Evolutionary conservation across 23 tunicate genomes (phyloP).

Genomic region (Pegea sp.): DNA sequence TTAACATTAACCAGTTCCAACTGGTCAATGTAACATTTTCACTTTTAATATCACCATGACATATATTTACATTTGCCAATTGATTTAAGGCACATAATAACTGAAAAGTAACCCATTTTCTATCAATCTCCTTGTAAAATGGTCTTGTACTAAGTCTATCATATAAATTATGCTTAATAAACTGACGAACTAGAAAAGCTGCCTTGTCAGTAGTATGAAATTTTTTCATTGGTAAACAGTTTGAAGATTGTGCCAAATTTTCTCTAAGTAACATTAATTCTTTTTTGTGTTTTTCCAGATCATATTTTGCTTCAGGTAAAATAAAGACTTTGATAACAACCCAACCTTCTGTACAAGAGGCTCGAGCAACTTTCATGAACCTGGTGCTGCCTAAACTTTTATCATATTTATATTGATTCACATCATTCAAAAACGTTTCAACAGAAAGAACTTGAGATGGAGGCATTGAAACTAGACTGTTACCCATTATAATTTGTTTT

Average conservation of each 20-base stretch:
- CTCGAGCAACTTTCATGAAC: constrained; percentile 93
- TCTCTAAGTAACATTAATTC: constrained; percentile 20
- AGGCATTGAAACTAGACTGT: constrained; percentile 63
- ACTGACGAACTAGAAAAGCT: constrained; percentile 48
- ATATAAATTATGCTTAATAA: constrained; percentile 69
- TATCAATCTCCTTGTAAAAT: constrained; percentile 53
- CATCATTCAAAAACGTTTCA: constrained; percentile 73
- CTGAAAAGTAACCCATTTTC: constrained; percentile 85
- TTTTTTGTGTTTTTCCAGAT: constrained; percentile 34
- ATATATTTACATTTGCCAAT: constrained; percentile 47
- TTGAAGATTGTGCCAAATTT: constrained; percentile 41
- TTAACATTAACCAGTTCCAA: constrained; percentile 87
- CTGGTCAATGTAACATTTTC: constrained; percentile 80
- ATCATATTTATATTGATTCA: constrained; percentile 24
- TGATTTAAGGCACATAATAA: constrained; percentile 74
- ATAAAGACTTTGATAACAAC: constrained; percentile 87
- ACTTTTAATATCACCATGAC: constrained; percentile 95
- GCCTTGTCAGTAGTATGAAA: constrained; percentile 41
- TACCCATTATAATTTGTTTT: too few relatives aligned
- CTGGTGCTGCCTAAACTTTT: constrained; percentile 83
- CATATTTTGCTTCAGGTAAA: constrained; percentile 22
- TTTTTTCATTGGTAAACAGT: constrained; percentile 56
- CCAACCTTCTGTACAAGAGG: constrained; percentile 41
- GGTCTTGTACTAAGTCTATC: constrained; percentile 94
- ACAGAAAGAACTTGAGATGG: constrained; percentile 78